Evolutionary conservation across 37 sponge, comb jelly and placozoan species (phyloP), one percentile per base, ranked within the genome.

Genomic region (Cladorhizidae sp.): DNA sequence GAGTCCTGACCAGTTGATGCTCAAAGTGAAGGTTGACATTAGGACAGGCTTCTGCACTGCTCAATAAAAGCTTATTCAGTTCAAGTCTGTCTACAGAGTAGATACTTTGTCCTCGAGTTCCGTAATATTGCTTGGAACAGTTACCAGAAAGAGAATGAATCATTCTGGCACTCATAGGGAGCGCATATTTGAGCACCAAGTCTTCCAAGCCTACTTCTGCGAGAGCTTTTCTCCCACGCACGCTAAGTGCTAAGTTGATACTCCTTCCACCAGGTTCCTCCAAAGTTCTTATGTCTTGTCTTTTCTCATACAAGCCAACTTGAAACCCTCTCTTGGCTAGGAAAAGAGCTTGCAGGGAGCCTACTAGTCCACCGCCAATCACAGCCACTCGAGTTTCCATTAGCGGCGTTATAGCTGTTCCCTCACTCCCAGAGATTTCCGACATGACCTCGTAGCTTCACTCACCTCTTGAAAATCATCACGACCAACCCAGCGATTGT

Each of bases 211-310:
- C 93, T 2, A 92, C 82, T 12, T 52, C 59, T 36, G 33, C 62
- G n/a, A 97, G 87, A 0, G 95, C 91, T 56, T 90, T 71, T 38
- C 84, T 82, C 12, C 98, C 98, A 67, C 98, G 85, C 0, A 31
- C 5, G 36, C 92, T 91, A 33, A 97, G 80, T 20, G 95, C 93
- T 25, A 97, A 69, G 62, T 97, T 97, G 82, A 97, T 95, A 70
- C 95, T 95, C 8, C 89, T 45, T 3, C 98, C 98, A 1, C 40
- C 74, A 25, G 72, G 71, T 1, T 63, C 59, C 25, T 74, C 89
- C 25, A 28, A 9, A 17, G 23, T 21, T 18, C 88, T 67, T 35
- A 90, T 85, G 74, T 90, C 95, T 20, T 37, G 8, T 17, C 94
- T 58, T 8, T 62, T 45, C 56, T 96, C 97, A 80, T 88, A 93